Evolutionary conservation across 1,140 invertebrate species (phyloP).

Genomic region (Oncopeltus fasciatus): DNA sequence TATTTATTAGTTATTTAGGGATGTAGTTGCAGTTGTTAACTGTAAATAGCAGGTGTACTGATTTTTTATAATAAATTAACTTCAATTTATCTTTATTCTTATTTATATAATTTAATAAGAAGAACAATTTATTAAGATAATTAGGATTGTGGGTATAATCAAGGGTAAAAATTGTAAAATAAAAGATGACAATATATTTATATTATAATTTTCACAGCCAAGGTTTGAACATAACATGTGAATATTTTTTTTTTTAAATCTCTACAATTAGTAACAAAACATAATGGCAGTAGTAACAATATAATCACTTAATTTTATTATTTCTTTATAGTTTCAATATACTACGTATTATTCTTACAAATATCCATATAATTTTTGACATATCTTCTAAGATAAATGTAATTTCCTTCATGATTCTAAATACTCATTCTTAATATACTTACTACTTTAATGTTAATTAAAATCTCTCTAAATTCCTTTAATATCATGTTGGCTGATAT

Average conservation of each 20-base stretch:
- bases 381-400: neutral
- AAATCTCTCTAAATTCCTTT: neutral
- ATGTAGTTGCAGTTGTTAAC: no score
- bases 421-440: no score
- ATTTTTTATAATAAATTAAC: no score
- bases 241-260: neutral
- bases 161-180: neutral
- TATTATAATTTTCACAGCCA: slow-evolving; percentile 17
- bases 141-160: no score
- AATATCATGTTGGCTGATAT: neutral
- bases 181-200: neutral
- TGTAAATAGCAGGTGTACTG: no score
- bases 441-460: neutral
- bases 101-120: no score
- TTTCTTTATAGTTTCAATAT: neutral
- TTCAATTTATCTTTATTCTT: no score
- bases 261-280: slow-evolving; percentile 12
- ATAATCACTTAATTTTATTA: slow-evolving; percentile 7
- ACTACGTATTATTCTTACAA: neutral
- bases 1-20: no score
- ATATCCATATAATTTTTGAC: neutral
- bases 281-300: slow-evolving; percentile 11
- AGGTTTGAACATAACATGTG: slow-evolving; percentile 18
- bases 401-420: no score
- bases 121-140: no score